Evolutionary conservation across 2,113 vertebrate species (phyloP).

Genomic region (Cricetomys ansorgei): DNA sequence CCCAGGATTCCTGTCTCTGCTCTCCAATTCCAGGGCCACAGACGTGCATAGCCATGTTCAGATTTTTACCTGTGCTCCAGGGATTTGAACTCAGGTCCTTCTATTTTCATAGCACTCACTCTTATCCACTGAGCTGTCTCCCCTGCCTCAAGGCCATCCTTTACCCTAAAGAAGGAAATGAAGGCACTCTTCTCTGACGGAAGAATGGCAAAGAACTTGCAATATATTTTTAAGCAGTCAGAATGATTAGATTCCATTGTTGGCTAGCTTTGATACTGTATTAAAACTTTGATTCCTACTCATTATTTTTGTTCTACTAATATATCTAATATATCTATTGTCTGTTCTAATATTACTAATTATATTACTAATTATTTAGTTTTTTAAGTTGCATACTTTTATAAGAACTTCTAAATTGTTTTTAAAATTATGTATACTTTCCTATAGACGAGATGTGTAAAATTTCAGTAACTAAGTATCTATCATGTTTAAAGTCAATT

Average conservation of each 20-base stretch:
- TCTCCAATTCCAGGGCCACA: not conserved
- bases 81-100: not conserved
- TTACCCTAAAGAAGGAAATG: not conserved
- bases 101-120: not conserved
- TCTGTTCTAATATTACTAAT: too few species aligned
- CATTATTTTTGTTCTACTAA: slow-evolving; percentile 23
- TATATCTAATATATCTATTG: too few species aligned
- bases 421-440: not conserved
- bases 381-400: not conserved
- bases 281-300: not conserved
- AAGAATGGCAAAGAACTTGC: not conserved
- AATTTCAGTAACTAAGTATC: not conserved
- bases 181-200: not conserved
- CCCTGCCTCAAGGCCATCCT: not conserved
- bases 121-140: not conserved
- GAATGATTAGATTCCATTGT: not conserved
- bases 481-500: not conserved
- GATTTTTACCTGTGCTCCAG: not conserved
- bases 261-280: not conserved
- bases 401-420: not conserved
- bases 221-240: slow-evolving; percentile 4
- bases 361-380: too few species aligned
- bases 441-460: not conserved
- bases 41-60: not conserved
- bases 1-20: not conserved